Evolutionary conservation across 2,113 vertebrate species (phyloP).

Genomic region (Lichenostomus cassidix): DNA sequence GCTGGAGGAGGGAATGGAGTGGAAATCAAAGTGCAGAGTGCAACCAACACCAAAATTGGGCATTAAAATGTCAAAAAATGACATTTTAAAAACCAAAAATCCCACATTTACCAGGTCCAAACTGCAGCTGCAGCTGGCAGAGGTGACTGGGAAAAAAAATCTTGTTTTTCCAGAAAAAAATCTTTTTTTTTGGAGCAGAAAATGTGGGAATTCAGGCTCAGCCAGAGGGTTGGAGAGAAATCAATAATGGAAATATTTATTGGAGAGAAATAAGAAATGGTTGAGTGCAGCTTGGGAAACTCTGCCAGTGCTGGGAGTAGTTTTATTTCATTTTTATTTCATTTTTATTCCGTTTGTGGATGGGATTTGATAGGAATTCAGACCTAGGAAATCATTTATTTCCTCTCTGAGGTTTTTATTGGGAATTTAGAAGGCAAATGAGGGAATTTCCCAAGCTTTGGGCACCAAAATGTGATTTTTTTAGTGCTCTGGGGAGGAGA

Average conservation of each 20-base stretch:
- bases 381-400: not conserved
- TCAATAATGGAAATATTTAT: rapidly evolving
- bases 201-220: not conserved
- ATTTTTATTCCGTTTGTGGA: not conserved
- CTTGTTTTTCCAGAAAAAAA: no score
- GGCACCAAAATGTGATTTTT: not conserved
- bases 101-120: not conserved
- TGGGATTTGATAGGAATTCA: no score
- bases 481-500: not conserved
- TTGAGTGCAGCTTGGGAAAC: not conserved
- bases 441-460: not conserved
- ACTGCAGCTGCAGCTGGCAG: not conserved
- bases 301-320: not conserved
- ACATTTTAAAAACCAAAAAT: rapidly evolving
- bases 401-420: not conserved
- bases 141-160: no score
- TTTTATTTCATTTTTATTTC: no score
- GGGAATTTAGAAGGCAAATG: not conserved
- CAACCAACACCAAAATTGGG: not conserved
- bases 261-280: not conserved
- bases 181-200: not conserved
- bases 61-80: no score
- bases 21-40: slow-evolving; percentile 47
- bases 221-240: not conserved
- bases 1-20: not conserved